Base-by-base conservation (phyloP, 2,797 vertebrate genomes). In the Eptatretus atami region DNA sequence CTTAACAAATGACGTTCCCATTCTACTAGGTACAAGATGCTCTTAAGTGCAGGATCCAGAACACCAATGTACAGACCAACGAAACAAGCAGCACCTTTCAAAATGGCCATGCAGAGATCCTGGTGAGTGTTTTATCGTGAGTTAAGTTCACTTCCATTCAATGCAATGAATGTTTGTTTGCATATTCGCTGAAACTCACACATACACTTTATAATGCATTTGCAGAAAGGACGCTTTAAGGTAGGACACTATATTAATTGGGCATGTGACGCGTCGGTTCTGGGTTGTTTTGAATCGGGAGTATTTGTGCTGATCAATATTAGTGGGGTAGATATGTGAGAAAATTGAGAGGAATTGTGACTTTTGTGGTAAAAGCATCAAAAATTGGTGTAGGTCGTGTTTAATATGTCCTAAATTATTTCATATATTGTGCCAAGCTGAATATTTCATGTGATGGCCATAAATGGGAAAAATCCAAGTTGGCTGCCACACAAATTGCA, bases 81-180 rank as follows among this genome's bases (percentile, higher is more conserved):
- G 88, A 95, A 77, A 95, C 90, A 1, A 88, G 88, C 6, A 83
- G 94, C 75, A 95, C 90, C 55, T 98, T 87, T 78, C 95, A 95
- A 77, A 98, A 98, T 0, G 90, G 90, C 72, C 90, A 95, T 78
- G 81, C 94, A 76, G 88, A 98, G 81, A 95, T 98, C 78, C 82
- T 95, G 90, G 90, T 98, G 82, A 94, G 87, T 82, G 53, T 19
- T 25, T 14, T 19, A 57, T 53, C 60, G 24, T 24, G 52, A 52
- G 25, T n/a, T 24, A 12, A 61, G 4, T 15, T 14, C 2, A 54
- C 14, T 14, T 63, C 44, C 44, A 10, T 11, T 13, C 14, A 64
- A 52, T 53, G 15, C 12, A 61, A n/a, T 61, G 57, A 61, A 61
- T 61, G 31, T 61, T 24, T 60, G 63, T 52, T 52, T 61, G 11